Conservation (phyloP, 2,888 invertebrate species). For the Lacanobia wlatinum region DNA sequence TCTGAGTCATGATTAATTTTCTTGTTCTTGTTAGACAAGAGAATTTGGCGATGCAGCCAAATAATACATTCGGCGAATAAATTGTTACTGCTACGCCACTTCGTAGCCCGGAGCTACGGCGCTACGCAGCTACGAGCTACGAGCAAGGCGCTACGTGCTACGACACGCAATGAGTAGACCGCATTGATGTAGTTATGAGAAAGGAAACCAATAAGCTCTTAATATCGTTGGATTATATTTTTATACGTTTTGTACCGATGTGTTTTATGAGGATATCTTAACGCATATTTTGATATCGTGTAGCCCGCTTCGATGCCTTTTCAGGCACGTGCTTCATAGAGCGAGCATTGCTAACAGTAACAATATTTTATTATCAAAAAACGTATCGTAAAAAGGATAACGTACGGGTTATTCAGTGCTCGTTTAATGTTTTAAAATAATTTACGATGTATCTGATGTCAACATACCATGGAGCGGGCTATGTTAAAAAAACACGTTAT, state of each 20-base stretch:
- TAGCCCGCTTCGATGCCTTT: too few species aligned
- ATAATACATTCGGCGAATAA: constrained; percentile 45
- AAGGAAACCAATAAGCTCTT: constrained; percentile 42
- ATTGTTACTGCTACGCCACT: constrained; percentile 42
- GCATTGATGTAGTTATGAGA: constrained; percentile 37
- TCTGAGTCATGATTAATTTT: constrained; percentile 32
- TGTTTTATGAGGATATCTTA: too few species aligned
- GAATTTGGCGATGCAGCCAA: constrained; percentile 52
- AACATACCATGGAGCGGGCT: too few species aligned
- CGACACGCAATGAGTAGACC: constrained; percentile 32
- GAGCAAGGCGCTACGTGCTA: constrained; percentile 42
- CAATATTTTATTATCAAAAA: too few species aligned
- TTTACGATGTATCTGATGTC: too few species aligned
- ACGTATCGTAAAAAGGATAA: too few species aligned
- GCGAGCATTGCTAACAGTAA: too few species aligned
- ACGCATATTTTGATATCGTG: too few species aligned
- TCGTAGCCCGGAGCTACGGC: constrained; percentile 62
- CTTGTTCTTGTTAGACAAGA: constrained; percentile 30
- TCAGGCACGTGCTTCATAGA: too few species aligned
- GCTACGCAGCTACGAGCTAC: neutral
- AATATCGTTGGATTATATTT: constrained; percentile 16
- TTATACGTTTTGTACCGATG: neutral
- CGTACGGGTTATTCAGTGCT: too few species aligned
- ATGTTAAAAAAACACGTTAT: too few species aligned
- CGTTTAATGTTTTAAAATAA: too few species aligned